Evolutionary conservation across 2,113 vertebrate species (phyloP).

Genomic region (Balaenoptera acutorostrata): DNA sequence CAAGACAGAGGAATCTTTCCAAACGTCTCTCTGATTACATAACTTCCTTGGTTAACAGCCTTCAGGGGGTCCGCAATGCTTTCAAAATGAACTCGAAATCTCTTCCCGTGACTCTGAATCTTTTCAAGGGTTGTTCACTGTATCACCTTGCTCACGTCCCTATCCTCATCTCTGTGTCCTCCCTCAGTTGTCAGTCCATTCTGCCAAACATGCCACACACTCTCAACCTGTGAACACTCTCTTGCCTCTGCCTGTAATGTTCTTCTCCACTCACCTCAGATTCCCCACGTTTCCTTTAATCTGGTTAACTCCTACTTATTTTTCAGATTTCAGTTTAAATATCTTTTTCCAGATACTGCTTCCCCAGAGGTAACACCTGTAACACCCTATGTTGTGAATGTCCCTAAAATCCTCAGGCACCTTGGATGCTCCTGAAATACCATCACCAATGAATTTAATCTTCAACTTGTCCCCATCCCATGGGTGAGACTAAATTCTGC

Average conservation of each 20-base stretch:
- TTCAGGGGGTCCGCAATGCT: not conserved
- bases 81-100: not conserved
- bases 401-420: not conserved
- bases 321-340: not conserved
- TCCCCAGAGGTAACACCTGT: not conserved
- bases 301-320: not conserved
- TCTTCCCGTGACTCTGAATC: not conserved
- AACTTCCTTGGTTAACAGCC: not conserved
- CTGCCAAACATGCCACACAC: not conserved
- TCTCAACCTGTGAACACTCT: not conserved
- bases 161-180: not conserved
- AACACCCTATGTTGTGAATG: not conserved
- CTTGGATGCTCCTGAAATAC: not conserved
- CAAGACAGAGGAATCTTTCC: not conserved
- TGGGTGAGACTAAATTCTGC: not conserved
- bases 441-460: not conserved
- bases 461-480: not conserved
- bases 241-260: not conserved
- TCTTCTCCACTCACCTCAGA: not conserved
- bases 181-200: not conserved
- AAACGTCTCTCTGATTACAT: not conserved
- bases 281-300: not conserved
- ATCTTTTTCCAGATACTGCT: not conserved
- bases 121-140: not conserved
- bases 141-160: not conserved